These are phyloP conservation scores for Trichechus manatus DNA, from an alignment of 2,113 vertebrate genomes.

Conservation along the genomic window DNA sequence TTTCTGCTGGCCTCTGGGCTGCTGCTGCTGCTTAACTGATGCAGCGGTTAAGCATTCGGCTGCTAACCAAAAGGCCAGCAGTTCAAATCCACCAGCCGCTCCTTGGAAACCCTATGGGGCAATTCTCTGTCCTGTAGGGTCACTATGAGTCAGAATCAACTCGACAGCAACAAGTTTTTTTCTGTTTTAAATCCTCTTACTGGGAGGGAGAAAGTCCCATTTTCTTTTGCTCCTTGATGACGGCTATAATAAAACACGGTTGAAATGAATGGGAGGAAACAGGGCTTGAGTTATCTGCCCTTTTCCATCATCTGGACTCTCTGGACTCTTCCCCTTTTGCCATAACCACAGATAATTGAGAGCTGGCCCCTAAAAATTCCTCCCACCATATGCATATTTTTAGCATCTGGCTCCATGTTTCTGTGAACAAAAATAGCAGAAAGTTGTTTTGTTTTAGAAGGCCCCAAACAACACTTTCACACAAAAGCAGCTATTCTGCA, in stretches of 20 bases:
- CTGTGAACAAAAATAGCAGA: constrained; percentile 47
- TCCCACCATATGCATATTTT: neutral
- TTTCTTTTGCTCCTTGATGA: constrained; percentile 28
- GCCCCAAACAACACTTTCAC: neutral
- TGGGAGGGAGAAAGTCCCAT: constrained; percentile 16
- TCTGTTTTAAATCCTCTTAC: constrained; percentile 15
- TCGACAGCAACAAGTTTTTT: too few species aligned
- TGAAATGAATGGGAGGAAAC: neutral
- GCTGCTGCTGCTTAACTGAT: neutral
- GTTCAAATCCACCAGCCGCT: too few species aligned
- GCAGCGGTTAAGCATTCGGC: too few species aligned
- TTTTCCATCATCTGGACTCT: neutral
- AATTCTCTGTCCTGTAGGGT: too few species aligned
- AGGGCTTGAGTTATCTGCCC: neutral
- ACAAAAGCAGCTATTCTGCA: constrained; percentile 9
- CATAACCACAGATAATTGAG: neutral
- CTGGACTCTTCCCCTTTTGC: neutral
- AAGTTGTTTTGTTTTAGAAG: constrained; percentile 32
- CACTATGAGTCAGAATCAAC: too few species aligned
- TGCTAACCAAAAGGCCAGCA: too few species aligned
- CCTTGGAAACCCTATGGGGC: too few species aligned
- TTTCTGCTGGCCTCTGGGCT: constrained; percentile 34
- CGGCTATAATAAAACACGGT: neutral
- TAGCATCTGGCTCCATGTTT: constrained; percentile 6
- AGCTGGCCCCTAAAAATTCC: neutral